Base-by-base conservation (phyloP, 2,888 invertebrate genomes). In the Saturnia pavonia region DNA sequence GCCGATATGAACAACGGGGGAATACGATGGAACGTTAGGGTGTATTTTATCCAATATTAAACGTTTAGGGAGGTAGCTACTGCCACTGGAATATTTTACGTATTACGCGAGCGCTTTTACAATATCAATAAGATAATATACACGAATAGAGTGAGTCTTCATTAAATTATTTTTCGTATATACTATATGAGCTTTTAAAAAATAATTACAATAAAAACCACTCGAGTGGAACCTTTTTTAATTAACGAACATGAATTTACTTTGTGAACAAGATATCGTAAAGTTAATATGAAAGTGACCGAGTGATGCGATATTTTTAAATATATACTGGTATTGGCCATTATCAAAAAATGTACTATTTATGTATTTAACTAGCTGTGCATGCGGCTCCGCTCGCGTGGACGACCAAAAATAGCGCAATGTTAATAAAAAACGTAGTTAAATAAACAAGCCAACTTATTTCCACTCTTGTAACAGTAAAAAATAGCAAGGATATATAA, bases 1-100 rank as follows among this genome's bases (percentile, higher is more conserved):
- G 92, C 90, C 91, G 89, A 94, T 93, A 94, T 94, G 93, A 93
- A 92, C 92, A 91, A 90, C 93, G 91, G 91, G 91, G 92, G 92
- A 92, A 90, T 90, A 90, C 86, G 84, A 79, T 78, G 84, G 83
- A 86, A 89, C 91, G 89, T 84, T 85, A 86, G 89, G 89, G 92
- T 88, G 88, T 92, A 91, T 91, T 92, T 91, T 92, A 93, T 91
- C 91, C 92, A 88, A 93, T 94, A 94, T 94, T 93, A 93, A 94
- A 91, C 92, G 92, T 88, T 91, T 87, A 84, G 88, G 89, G 90
- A 60, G 71, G 71, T 71, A 71, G 71, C 63, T 71, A 86, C 90
- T 84, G 83, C 85, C 84, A 85, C 82, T 79, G 84, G 91, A 92
- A 91, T 91, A 92, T 91, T 91, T 90, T 90, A 90, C 87, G 89